phyloP scores from a whole-genome alignment of 2,888 invertebrate species.

The Campoplex capitator region DNA sequence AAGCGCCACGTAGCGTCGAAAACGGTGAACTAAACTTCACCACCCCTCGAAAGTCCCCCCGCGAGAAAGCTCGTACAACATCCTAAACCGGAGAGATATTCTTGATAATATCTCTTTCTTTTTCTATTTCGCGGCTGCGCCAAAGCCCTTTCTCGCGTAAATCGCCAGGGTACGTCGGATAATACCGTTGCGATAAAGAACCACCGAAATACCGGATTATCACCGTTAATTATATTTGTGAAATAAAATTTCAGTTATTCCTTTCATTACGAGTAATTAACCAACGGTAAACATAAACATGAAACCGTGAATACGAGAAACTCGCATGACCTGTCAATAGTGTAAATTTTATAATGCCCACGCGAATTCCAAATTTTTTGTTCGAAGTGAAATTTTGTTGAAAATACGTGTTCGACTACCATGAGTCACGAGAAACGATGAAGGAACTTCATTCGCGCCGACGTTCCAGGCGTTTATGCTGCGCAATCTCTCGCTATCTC shows the following conservation, averaged over 20 bases:
- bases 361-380: neutral
- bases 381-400: constrained; percentile 4
- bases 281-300: neutral
- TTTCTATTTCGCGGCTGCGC: constrained; percentile 52
- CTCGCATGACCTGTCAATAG: neutral
- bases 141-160: constrained; percentile 33
- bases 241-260: neutral
- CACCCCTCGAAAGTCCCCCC: constrained; percentile 1
- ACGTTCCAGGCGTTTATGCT: constrained; percentile 32
- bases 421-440: constrained; percentile 51
- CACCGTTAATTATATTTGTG: neutral
- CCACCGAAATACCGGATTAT: neutral
- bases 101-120: constrained; percentile 25
- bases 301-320: neutral
- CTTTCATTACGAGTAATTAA: neutral
- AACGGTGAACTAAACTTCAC: neutral
- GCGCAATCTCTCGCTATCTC: neutral
- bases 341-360: neutral
- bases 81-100: constrained; percentile 23
- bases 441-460: constrained; percentile 56
- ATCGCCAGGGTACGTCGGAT: constrained; percentile 41
- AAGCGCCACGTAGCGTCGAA: constrained; percentile 36
- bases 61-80: constrained; percentile 40
- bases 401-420: constrained; percentile 14
- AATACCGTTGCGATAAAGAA: neutral